Evolutionary conservation across 2,888 invertebrate species (phyloP).

Genomic region (Sinhomidia bicolor): DNA sequence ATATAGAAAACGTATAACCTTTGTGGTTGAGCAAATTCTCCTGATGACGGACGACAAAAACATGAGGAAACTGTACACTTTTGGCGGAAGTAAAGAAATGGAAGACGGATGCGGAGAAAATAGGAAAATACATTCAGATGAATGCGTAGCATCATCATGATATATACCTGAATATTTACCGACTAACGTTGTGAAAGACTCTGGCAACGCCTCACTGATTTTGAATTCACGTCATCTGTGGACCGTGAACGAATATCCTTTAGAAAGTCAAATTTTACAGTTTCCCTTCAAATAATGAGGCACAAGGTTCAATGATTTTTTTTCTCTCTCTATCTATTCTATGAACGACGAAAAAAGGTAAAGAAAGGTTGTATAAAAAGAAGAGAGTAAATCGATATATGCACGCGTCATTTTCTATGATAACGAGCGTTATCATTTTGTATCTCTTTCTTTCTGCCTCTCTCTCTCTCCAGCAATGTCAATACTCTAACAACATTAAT

Average conservation of each 20-base stretch:
- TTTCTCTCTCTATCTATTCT: no score
- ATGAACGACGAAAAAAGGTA: neutral
- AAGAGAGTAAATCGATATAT: neutral
- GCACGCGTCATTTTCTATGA: neutral
- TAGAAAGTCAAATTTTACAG: neutral
- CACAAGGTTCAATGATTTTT: neutral
- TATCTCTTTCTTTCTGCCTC: no score
- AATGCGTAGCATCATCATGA: no score
- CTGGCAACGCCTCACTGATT: neutral
- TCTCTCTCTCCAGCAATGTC: no score
- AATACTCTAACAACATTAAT: no score
- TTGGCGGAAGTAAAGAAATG: conserved; percentile 21
- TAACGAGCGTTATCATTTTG: neutral
- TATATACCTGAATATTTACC: no score
- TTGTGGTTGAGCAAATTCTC: neutral
- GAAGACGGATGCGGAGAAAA: neutral
- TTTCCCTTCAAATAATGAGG: neutral
- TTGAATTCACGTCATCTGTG: neutral
- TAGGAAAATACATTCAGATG: no score
- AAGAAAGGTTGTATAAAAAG: neutral
- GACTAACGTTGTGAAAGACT: no score
- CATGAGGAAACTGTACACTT: neutral
- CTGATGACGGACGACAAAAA: neutral
- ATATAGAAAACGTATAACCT: no score
- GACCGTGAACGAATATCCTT: neutral